Percentiles rank a stretch among this genome's conserved stretches.
These are phyloP conservation scores for Cebus imitator DNA, from an alignment of 2,113 vertebrate species.

Conservation along the genomic window DNA sequence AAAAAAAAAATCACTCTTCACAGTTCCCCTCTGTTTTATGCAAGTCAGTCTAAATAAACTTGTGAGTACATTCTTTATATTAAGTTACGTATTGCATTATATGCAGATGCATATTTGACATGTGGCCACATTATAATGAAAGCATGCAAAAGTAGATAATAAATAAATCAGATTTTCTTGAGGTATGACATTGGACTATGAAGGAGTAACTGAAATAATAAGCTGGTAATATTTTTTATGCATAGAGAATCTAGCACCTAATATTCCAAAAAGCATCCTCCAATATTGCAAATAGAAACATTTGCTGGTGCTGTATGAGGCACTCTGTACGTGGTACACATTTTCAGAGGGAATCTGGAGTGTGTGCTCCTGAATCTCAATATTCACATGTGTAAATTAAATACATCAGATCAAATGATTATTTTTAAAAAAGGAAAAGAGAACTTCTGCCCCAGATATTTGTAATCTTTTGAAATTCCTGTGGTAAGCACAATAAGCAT, in stretches of 20 bases:
- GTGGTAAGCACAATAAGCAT: neutral
- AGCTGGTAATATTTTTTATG: neutral
- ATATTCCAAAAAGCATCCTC: neutral
- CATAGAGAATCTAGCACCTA: neutral
- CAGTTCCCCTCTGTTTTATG: neutral
- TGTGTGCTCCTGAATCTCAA: neutral
- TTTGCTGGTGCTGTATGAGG: neutral
- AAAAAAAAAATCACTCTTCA: neutral
- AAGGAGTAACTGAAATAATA: neutral
- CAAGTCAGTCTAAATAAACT: constrained; percentile 11
- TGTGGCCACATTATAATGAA: neutral
- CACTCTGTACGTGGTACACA: neutral
- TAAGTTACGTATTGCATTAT: neutral
- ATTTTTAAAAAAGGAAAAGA: neutral
- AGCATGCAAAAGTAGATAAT: neutral
- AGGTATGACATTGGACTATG: neutral
- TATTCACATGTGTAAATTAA: neutral
- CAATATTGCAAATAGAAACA: neutral
- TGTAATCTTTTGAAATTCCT: neutral
- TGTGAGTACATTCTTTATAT: neutral
- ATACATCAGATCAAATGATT: neutral
- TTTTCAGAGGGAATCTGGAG: neutral
- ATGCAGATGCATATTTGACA: neutral
- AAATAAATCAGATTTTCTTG: constrained; percentile 29
- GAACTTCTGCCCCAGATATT: neutral